Base-by-base conservation (phyloP, 2,888 invertebrate genomes). In the Trichogramma dendrolimi region DNA sequence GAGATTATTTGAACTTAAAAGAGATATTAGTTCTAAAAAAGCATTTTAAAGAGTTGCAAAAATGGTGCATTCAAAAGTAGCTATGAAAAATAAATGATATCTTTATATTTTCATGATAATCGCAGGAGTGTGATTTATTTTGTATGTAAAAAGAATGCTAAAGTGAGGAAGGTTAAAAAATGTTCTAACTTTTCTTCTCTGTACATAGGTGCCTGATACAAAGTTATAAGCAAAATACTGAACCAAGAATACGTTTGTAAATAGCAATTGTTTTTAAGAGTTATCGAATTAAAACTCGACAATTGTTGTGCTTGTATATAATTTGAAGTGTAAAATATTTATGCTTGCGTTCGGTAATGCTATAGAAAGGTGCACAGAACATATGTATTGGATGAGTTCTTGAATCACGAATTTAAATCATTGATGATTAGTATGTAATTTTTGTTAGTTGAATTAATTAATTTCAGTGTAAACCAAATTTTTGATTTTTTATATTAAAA, bases 21-120 rank as follows among this genome's bases (percentile, higher is more conserved):
- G n/a, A 58, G 47, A 39, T 47, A n/a, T 49, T 38, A 52, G 57
- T 44, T 48, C n/a, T 58, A 54, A 40, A 55, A 49, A n/a, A 63
- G 63, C 55, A 63, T 66, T 66, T 66, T 66, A 63, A 49, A 50
- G 61, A 58, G 58, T 63, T 61, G 63, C 49, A 60, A 27, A 27
- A 66, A 66, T 63, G 63, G 61, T 66, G 66, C 61, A 63, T 66
- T 66, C 63, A 50, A 56, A 50, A 59, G 11, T 56, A 55, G 47
- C 8, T 46, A 46, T 49, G 49, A 60, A 48, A 65, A 58, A 65
- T 47, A 51, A 51, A 39, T n/a, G 39, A 51, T 27, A 65, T 58
- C 27, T 10, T 55, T 61, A 62, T 66, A 66, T 66, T 66, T 66
- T 66, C 62, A 14, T 50, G 60, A 49, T 56, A 53, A 65, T 61